Evolutionary conservation across 2,113 vertebrate species (phyloP).

Genomic region (Petroica traversi): DNA sequence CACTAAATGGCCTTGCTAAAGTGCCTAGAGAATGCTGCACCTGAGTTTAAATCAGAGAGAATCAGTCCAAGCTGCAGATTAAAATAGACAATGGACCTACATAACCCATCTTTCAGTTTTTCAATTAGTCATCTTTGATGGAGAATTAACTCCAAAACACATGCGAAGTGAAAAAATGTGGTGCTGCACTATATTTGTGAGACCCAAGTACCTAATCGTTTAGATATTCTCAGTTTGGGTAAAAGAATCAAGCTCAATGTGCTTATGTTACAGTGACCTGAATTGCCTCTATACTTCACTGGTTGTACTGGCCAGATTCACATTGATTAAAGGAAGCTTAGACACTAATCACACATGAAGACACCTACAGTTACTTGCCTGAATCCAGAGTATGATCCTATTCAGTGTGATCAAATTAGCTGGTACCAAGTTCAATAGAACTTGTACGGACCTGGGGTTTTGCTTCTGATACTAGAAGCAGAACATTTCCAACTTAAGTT

Average conservation of each 20-base stretch:
- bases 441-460: background rate
- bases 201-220: background rate
- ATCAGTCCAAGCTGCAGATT: background rate
- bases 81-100: background rate
- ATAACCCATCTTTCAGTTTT: background rate
- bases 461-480: background rate
- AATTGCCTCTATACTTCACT: background rate
- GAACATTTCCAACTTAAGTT: background rate
- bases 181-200: rapidly evolving
- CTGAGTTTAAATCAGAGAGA: background rate
- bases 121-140: background rate
- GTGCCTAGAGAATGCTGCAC: background rate
- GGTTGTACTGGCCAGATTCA: background rate
- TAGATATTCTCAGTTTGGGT: background rate
- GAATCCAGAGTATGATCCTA: background rate
- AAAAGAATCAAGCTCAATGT: background rate
- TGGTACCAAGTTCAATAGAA: background rate
- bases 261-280: background rate
- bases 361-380: background rate
- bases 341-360: background rate
- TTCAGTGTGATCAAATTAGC: background rate
- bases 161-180: background rate
- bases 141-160: background rate
- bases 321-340: constrained; percentile 5
- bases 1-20: background rate